phyloP scores from a whole-genome alignment of 2,113 vertebrate species.

The Arizona elegans region DNA sequence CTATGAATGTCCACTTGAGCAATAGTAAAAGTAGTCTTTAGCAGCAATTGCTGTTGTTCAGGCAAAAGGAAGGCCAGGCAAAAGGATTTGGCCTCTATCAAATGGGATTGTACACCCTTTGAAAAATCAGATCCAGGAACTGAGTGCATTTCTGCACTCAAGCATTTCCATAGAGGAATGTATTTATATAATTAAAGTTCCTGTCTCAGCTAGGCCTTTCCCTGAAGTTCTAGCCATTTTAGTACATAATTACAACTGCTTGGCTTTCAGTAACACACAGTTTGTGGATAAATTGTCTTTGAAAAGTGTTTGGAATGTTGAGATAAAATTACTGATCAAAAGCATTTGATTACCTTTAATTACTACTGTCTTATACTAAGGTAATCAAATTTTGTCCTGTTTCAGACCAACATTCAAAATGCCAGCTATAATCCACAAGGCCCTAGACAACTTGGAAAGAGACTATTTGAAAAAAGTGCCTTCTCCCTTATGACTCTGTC shows the following conservation, averaged over 20 bases:
- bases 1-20: background rate
- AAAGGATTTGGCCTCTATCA: background rate
- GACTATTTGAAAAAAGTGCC: background rate
- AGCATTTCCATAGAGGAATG: background rate
- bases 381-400: background rate
- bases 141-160: background rate
- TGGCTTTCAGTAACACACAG: background rate
- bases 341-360: background rate
- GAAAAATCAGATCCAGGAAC: background rate
- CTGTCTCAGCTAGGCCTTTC: background rate
- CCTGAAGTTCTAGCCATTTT: background rate
- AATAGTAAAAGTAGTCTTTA: background rate
- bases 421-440: background rate
- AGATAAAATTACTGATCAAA: background rate
- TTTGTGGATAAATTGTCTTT: background rate
- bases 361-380: background rate
- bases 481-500: background rate
- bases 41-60: background rate
- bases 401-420: background rate
- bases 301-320: background rate
- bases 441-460: background rate
- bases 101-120: background rate
- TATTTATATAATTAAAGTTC: background rate
- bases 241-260: background rate
- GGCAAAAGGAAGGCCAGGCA: background rate